Evolutionary conservation across 1,140 invertebrate species (phyloP).

Genomic region (Drosophila parvula): DNA sequence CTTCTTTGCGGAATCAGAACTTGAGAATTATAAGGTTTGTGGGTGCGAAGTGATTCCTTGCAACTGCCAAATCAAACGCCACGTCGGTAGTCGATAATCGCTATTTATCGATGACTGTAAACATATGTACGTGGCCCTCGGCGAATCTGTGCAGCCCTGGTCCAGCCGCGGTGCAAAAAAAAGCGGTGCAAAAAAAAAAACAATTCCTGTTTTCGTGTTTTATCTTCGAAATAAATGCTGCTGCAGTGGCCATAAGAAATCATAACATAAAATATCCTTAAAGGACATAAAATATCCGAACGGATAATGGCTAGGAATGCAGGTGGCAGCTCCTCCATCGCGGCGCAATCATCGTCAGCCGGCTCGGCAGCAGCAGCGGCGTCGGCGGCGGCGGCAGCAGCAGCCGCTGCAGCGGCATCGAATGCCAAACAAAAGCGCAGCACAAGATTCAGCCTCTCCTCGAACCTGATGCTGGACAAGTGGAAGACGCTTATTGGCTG

Average conservation of each 20-base stretch:
- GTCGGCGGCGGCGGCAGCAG: slow-evolving; percentile 33
- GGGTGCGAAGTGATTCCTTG: too few species aligned
- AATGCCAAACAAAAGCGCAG: slow-evolving; percentile 57
- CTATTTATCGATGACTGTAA: not conserved
- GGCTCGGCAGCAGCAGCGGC: slow-evolving; percentile 27
- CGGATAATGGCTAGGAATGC: slow-evolving; percentile 43
- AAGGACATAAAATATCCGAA: too few species aligned
- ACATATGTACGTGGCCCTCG: slow-evolving; percentile 12
- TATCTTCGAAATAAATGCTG: slow-evolving; percentile 1
- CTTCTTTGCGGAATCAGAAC: not conserved
- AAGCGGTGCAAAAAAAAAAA: slow-evolving; percentile 1
- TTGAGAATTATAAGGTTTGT: not conserved
- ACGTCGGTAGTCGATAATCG: not conserved
- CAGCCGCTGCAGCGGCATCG: slow-evolving; percentile 41
- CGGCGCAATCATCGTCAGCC: slow-evolving; percentile 11
- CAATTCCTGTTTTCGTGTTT: slow-evolving; percentile 2
- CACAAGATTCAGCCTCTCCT: slow-evolving; percentile 52
- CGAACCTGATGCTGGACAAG: slow-evolving; percentile 71
- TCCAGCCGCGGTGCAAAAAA: not conserved
- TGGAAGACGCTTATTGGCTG: slow-evolving; percentile 79
- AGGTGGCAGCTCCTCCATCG: slow-evolving; percentile 24
- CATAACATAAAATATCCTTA: not conserved
- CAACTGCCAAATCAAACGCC: too few species aligned
- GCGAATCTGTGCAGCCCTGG: slow-evolving; percentile 6
- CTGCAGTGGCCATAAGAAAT: not conserved